Base-by-base conservation (phyloP, 1,140 invertebrate genomes). In the Ceratosolen solmsi region DNA sequence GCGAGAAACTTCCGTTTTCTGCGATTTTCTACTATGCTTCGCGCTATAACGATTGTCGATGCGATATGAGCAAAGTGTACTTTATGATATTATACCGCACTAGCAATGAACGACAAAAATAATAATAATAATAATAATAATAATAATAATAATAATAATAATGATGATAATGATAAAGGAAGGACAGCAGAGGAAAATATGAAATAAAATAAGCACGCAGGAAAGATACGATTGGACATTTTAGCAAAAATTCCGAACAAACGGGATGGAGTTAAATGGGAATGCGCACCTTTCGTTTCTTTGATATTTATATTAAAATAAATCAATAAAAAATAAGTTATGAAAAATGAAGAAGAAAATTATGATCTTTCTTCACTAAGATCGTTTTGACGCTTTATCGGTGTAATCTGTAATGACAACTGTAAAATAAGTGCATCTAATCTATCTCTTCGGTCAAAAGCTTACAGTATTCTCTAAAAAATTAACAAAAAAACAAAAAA, bases 51-150 rank as follows among this genome's bases (percentile, higher is more conserved):
- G 79, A 80, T 75, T 80, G 58, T 60, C 80, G 22, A 68, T 73
- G 58, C 70, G 58, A 80, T 63, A 63, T 60, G 54, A 80, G 54
- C 68, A 51, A 72, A 77, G 74, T 77, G 65, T 82, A 77, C 51
- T 82, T 82, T 82, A 82, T 56, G 36, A 60, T 60, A 51, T 75
- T 75, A 74, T 70, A 75, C 33, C 33, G 46, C 9, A 56, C 33
- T 70, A 27, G 79, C 46, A 41, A 75, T 58, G 60, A 75, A 80
- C 41, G n/a, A 49, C 56, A 25, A 46, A 71, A 36, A 70, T 68
- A 78, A 54, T 78, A 51, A 70, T 54, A 54, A 79, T 38, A 71
- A 27, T 54, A 79, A 56, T 38, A 30, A 41, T 70, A 71, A 58
- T 38, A 54, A 25, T 0, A 8, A 22, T 2, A 56, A 33, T 0